A percentile compares a stretch with the other conserved stretches of the same genome.
Conservation (phyloP, 2,888 invertebrate genomes). For the Machimus atricapillus region DNA sequence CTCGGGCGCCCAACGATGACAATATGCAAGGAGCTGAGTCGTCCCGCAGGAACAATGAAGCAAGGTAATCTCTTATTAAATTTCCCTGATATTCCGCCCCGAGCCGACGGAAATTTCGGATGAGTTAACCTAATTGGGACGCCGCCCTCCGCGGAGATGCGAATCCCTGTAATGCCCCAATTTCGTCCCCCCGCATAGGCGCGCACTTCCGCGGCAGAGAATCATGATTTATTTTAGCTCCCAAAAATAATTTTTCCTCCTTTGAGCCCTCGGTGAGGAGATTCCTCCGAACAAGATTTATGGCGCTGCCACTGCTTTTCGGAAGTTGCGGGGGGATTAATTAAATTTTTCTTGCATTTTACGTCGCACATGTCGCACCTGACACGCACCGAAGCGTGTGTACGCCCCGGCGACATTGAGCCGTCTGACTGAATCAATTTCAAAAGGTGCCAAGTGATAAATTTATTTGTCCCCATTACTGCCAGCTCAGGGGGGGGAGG, state of each 20-base stretch:
- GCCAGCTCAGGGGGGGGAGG: background rate
- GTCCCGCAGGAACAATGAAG: background rate
- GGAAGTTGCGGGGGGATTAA: background rate
- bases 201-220: background rate
- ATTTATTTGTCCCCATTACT: background rate
- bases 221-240: background rate
- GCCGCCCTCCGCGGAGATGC: background rate
- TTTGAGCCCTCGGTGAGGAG: background rate
- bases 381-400: background rate
- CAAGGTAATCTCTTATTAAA: conserved; percentile 28
- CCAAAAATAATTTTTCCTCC: background rate
- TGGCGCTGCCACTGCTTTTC: background rate
- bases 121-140: conserved; percentile 9
- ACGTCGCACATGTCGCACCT: background rate
- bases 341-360: background rate
- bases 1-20: background rate
- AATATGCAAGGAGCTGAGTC: background rate
- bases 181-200: background rate
- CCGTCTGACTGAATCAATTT: background rate
- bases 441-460: background rate
- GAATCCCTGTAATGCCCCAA: background rate
- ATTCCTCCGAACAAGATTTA: background rate
- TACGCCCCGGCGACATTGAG: background rate
- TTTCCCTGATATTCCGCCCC: background rate
- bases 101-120: background rate